Conservation (phyloP, 2,797 vertebrate species). For the Xenentodon cancila region DNA sequence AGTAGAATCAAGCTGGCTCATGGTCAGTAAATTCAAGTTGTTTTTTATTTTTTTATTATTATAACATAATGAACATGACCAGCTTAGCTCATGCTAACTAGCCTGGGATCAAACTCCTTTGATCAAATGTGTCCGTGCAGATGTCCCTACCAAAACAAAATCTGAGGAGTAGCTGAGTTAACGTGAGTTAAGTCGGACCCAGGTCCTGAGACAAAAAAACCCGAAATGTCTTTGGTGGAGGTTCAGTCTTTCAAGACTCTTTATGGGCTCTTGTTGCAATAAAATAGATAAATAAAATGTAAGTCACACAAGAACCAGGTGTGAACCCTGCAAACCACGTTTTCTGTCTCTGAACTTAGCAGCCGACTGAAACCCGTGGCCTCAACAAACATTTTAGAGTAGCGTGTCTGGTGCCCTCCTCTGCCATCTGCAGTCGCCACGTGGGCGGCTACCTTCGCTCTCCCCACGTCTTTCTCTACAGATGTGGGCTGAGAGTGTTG, state of each 20-base stretch:
- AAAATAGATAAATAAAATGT: slow-evolving; percentile 1
- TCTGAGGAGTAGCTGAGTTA: too few species aligned
- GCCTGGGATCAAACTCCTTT: too few species aligned
- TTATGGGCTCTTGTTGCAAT: too few species aligned
- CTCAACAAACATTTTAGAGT: slow-evolving; percentile 31
- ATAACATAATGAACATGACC: too few species aligned
- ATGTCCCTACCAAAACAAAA: too few species aligned
- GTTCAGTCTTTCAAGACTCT: background rate
- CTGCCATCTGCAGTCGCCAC: slow-evolving; percentile 24
- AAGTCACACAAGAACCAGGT: slow-evolving; percentile 5
- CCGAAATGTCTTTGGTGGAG: too few species aligned
- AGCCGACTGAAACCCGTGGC: slow-evolving; percentile 37
- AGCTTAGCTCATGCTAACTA: too few species aligned
- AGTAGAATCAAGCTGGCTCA: slow-evolving; percentile 3
- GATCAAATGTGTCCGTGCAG: too few species aligned
- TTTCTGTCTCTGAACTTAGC: slow-evolving; percentile 41
- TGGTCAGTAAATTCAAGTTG: background rate
- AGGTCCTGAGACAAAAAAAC: too few species aligned
- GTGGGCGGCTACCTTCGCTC: slow-evolving; percentile 63
- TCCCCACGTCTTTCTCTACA: slow-evolving; percentile 41
- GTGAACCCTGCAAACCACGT: slow-evolving; percentile 17
- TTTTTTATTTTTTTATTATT: too few species aligned
- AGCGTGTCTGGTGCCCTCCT: slow-evolving; percentile 46
- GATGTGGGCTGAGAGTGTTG: slow-evolving; percentile 56
- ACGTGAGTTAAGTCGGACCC: too few species aligned